Evolutionary conservation across 2,888 invertebrate species (phyloP).

Genomic region (Protodeltote pygarga): DNA sequence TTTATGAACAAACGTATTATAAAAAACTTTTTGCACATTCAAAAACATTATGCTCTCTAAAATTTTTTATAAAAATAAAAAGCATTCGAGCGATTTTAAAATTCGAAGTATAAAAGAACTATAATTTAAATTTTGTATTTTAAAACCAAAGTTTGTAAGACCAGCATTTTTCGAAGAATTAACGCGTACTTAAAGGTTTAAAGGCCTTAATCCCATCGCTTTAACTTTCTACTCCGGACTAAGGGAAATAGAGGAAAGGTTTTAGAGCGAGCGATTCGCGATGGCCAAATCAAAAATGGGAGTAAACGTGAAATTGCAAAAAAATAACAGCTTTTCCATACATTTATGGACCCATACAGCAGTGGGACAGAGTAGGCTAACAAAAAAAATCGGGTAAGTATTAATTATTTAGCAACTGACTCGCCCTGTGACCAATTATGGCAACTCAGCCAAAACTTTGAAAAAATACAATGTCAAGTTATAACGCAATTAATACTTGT

Average conservation of each 20-base stretch:
- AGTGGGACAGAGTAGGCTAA: no score
- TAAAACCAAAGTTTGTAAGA: slow-evolving; percentile 6
- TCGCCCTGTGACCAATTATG: no score
- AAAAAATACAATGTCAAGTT: no score
- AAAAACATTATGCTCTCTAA: background rate
- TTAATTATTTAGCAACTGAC: no score
- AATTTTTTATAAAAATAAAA: background rate
- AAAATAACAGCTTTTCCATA: no score
- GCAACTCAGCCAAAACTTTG: no score
- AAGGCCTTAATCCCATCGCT: background rate
- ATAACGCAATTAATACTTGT: no score
- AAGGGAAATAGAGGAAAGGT: background rate
- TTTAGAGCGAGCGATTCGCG: background rate
- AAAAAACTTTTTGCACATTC: background rate
- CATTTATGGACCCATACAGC: background rate
- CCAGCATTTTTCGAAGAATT: slow-evolving; percentile 8
- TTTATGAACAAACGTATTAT: no score
- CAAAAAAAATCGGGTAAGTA: no score
- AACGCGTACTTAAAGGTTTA: slow-evolving; percentile 2
- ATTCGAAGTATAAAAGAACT: background rate
- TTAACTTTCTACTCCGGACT: slow-evolving; percentile 8
- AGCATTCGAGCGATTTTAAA: slow-evolving; percentile 1
- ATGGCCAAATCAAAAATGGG: no score
- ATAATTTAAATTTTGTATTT: slow-evolving; percentile 2
- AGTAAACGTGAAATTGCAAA: no score